Evolutionary conservation across 2,888 invertebrate species (phyloP).

Genomic region (Drosophila demipolita): DNA sequence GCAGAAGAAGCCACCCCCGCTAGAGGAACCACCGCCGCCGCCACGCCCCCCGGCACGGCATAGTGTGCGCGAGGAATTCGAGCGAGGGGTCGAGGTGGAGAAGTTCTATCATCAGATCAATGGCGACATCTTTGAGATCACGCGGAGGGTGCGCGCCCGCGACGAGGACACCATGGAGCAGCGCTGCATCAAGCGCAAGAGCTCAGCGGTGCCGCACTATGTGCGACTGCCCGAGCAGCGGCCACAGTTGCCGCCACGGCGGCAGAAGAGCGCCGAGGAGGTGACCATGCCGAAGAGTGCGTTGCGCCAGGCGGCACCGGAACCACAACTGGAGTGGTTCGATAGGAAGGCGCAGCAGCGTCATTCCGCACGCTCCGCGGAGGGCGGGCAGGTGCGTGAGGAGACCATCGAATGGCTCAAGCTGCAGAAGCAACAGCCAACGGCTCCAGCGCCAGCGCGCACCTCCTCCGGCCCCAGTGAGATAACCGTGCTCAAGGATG

Average conservation of each 20-base stretch:
- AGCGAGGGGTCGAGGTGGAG: slow-evolving; percentile 85
- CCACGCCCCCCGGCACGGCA: slow-evolving; percentile 75
- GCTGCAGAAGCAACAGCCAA: slow-evolving; percentile 65
- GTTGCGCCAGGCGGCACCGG: slow-evolving; percentile 66
- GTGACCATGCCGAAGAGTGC: slow-evolving; percentile 77
- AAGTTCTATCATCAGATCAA: slow-evolving; percentile 85
- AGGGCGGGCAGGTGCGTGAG: slow-evolving; percentile 84
- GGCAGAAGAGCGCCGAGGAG: slow-evolving; percentile 70
- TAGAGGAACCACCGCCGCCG: slow-evolving; percentile 52
- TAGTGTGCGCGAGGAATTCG: slow-evolving; percentile 82
- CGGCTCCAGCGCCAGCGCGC: slow-evolving; percentile 78
- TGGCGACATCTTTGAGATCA: slow-evolving; percentile 85
- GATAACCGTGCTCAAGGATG: slow-evolving; percentile 84
- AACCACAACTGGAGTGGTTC: slow-evolving; percentile 83
- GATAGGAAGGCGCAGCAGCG: slow-evolving; percentile 84
- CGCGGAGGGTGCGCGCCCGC: slow-evolving; percentile 82
- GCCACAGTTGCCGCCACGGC: slow-evolving; percentile 64
- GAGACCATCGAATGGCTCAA: slow-evolving; percentile 84
- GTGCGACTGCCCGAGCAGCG: slow-evolving; percentile 67
- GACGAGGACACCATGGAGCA: slow-evolving; percentile 85
- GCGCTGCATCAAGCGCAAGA: slow-evolving; percentile 82
- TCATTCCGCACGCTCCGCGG: slow-evolving; percentile 85
- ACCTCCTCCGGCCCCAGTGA: slow-evolving; percentile 85
- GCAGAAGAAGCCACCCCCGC: slow-evolving; percentile 49
- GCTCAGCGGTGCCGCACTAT: slow-evolving; percentile 69